Evolutionary conservation across 2,113 vertebrate species (phyloP), one percentile per base, ranked within the genome.

Genomic region (Anser cygnoides): DNA sequence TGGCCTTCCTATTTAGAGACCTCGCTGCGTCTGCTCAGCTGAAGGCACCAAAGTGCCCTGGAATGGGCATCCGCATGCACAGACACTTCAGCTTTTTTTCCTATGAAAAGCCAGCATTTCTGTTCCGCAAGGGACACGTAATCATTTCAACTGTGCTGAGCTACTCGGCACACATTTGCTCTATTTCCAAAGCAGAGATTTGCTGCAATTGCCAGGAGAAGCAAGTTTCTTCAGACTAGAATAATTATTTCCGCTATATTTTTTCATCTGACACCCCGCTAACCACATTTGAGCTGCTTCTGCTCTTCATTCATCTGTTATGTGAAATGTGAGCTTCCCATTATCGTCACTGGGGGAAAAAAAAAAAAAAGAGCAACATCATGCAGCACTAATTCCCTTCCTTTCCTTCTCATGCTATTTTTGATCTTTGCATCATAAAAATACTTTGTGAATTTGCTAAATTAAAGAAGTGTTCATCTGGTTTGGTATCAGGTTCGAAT

Each of bases 11-110:
- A 5, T 65, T 65, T 43, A 21, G 5, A 43, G 26, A 49, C 29
- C 29, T 57, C 6, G 16, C 11, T 68, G 52, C 12, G 43, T 29
- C 58, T 58, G 19, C 26, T 44, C 21, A 44, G 9, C 22, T 75
- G 84, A 58, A 61, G 35, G 21, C 37, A 52, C 12, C 29, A 26
- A 65, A 28, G 8, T 13, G 18, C 35, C 11, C 35, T 41, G 25
- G n/a, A 65, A 70, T 0, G 1, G 33, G 33, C 21, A 84, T 33
- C 46, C 50, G 49, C 59, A 43, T 0, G 0, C 20, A 2, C 13
- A 49, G 17, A 13, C 2, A 6, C n/a, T 52, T 44, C 3, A 5
- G 17, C 18, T 17, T 10, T 29, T 41, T 41, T 20, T 41, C 20
- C 75, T 54, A 35, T 15, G 31, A n/a, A 68, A 21, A 33, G 19